A percentile compares a stretch with the other conserved stretches of the same genome.
Conservation (phyloP, 53 echinoderm and acorn worm species). For the Henricia sp. region DNA sequence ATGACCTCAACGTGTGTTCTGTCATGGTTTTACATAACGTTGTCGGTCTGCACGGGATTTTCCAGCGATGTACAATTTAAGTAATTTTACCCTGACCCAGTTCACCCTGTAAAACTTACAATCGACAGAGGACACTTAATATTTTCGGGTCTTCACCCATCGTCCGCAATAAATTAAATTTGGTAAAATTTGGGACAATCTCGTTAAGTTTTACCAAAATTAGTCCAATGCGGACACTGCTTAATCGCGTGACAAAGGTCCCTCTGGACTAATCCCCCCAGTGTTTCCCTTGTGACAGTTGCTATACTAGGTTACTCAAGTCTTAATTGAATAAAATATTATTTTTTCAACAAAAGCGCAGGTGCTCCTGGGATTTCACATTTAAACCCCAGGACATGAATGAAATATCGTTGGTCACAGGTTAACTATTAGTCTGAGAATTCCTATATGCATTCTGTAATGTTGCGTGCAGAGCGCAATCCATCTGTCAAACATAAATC, state of each 20-base stretch:
- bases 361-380: slow-evolving; percentile 7
- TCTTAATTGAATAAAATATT: neutral
- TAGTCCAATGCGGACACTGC: too few relatives aligned
- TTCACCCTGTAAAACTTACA: too few relatives aligned
- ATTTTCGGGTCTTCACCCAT: too few relatives aligned
- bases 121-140: too few relatives aligned
- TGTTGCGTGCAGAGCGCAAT: slow-evolving; percentile 43
- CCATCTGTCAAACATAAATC: slow-evolving; percentile 43
- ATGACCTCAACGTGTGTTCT: too few relatives aligned
- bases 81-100: too few relatives aligned
- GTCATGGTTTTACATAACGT: too few relatives aligned
- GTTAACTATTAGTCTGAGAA: slow-evolving; percentile 1
- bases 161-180: too few relatives aligned
- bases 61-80: too few relatives aligned
- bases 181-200: too few relatives aligned
- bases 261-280: neutral
- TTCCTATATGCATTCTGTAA: neutral
- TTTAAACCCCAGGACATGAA: neutral
- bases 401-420: neutral
- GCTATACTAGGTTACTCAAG: neutral
- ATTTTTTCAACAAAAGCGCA: neutral
- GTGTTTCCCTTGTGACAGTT: neutral
- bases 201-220: too few relatives aligned
- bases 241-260: neutral
- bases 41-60: too few relatives aligned